Conservation (phyloP, 2,113 vertebrate genomes). For the Eulemur macaco region DNA sequence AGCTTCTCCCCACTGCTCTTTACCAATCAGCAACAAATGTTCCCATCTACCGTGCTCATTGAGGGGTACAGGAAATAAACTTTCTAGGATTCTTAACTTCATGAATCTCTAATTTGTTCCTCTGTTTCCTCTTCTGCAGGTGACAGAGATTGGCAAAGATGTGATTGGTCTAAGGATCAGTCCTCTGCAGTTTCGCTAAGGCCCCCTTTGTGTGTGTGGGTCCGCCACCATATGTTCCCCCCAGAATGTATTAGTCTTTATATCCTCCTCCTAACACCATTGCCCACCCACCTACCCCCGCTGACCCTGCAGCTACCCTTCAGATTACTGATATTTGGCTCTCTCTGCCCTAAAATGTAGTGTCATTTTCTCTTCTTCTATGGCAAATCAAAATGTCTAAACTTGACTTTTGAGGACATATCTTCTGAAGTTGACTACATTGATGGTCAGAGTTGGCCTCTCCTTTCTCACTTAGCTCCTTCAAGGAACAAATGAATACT, state of each 20-base stretch:
- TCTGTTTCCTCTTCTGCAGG: conserved; percentile 82
- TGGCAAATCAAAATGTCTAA: not conserved
- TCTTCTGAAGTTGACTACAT: not conserved
- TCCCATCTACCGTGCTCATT: not conserved
- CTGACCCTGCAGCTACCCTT: not conserved
- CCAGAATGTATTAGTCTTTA: not conserved
- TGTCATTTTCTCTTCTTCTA: not conserved
- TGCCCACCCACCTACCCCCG: no score
- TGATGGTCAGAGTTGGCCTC: not conserved
- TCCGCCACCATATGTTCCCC: not conserved
- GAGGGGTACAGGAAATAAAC: not conserved
- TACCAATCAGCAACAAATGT: not conserved
- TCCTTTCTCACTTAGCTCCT: not conserved
- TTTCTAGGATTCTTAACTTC: not conserved
- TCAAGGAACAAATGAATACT: conserved; percentile 45
- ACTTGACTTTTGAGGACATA: not conserved
- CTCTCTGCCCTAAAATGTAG: not conserved
- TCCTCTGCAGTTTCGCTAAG: conserved; percentile 96
- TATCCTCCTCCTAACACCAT: not conserved
- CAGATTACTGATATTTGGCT: not conserved
- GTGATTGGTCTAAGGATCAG: conserved; percentile 97
- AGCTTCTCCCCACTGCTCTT: not conserved
- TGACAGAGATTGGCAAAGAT: conserved; percentile 96
- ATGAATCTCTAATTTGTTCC: not conserved
- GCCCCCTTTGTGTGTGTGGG: not conserved